Conservation (phyloP, 2,113 vertebrate genomes). For the Thymallus thymallus region DNA sequence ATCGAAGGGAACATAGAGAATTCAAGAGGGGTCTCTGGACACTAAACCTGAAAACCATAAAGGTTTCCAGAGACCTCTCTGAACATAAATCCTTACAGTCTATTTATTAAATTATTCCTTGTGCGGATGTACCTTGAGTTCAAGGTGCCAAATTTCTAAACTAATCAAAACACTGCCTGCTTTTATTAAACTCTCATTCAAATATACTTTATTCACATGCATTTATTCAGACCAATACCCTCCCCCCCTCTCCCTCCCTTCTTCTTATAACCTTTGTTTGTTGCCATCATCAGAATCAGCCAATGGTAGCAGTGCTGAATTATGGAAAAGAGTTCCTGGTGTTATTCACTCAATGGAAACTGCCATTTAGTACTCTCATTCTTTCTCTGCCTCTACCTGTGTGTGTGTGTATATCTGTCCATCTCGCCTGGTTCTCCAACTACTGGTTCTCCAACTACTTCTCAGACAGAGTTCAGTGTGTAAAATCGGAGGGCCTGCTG, state of each 20-base stretch:
- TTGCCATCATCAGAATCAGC: not conserved
- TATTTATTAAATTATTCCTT: constrained; percentile 1
- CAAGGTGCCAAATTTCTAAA: constrained; percentile 5
- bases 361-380: not conserved
- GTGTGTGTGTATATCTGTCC: not conserved
- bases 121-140: constrained; percentile 5
- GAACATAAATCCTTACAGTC: too few relatives aligned
- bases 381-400: constrained; percentile 3
- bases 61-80: too few relatives aligned
- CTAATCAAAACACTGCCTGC: constrained; percentile 13
- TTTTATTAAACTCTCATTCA: constrained; percentile 29
- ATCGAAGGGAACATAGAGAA: too few relatives aligned
- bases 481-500: too few relatives aligned
- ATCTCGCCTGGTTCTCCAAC: too few relatives aligned
- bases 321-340: not conserved
- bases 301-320: constrained; percentile 6
- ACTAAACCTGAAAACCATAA: too few relatives aligned
- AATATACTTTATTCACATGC: constrained; percentile 15
- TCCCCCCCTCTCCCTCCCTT: too few relatives aligned
- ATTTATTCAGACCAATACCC: constrained; percentile 20
- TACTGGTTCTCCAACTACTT: too few relatives aligned
- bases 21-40: too few relatives aligned
- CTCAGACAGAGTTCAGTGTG: too few relatives aligned
- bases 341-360: not conserved
- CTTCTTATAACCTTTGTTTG: constrained; percentile 10